These are phyloP conservation scores for Sinosuthora webbiana DNA, from an alignment of 2,113 vertebrate genomes.

Conservation along the genomic window DNA sequence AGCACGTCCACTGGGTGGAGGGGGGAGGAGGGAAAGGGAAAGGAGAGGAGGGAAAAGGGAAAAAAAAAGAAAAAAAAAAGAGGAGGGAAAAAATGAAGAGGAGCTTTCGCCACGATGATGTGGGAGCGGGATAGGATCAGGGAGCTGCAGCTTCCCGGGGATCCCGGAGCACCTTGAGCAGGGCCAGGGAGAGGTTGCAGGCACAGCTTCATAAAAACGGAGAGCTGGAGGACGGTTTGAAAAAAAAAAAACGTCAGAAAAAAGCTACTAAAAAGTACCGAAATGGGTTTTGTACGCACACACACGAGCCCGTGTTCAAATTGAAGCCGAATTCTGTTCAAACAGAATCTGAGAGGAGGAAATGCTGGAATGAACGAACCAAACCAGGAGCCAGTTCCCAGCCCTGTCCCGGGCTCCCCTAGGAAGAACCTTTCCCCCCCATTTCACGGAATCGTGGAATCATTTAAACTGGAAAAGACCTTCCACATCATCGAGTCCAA, in stretches of 20 bases:
- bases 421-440: not conserved
- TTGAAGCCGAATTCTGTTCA: no score
- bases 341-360: not conserved
- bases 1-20: not conserved
- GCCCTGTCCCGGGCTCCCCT: not conserved
- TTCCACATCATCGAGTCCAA: not conserved
- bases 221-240: not conserved
- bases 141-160: not conserved
- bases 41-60: no score
- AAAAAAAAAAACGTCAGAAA: not conserved
- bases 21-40: not conserved
- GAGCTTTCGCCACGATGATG: not conserved
- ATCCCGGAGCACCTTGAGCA: not conserved
- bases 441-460: not conserved
- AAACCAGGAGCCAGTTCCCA: not conserved
- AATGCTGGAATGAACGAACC: not conserved
- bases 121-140: not conserved
- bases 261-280: not conserved
- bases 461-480: not conserved
- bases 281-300: not conserved
- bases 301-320: not conserved
- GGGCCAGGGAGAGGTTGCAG: not conserved
- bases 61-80: not conserved
- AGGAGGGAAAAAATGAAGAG: not conserved
- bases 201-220: rapidly evolving